Conservation (phyloP, 2,888 invertebrate genomes). For the Sesia apiformis region DNA sequence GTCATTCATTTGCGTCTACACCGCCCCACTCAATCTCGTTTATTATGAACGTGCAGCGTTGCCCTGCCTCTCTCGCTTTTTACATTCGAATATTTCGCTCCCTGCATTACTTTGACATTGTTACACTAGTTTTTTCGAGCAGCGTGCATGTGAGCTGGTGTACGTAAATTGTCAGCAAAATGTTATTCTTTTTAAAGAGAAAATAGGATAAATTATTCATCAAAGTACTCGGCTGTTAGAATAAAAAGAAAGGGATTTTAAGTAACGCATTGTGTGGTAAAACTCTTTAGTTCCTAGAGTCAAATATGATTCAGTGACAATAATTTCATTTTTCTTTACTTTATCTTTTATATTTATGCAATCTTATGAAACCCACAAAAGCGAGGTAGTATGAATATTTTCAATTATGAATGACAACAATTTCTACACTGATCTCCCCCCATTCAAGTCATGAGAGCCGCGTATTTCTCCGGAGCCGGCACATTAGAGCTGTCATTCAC, state of each 20-base stretch:
- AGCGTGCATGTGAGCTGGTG: too few relatives aligned
- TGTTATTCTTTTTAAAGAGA: too few relatives aligned
- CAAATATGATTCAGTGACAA: background rate
- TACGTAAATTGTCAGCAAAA: too few relatives aligned
- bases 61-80: slow-evolving; percentile 45
- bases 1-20: slow-evolving; percentile 66
- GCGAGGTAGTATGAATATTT: background rate
- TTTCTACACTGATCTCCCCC: slow-evolving; percentile 31
- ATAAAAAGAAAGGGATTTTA: too few relatives aligned
- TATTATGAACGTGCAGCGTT: slow-evolving; percentile 61
- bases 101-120: slow-evolving; percentile 47
- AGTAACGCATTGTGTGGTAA: too few relatives aligned
- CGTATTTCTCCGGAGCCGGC: slow-evolving; percentile 29
- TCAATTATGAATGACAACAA: slow-evolving; percentile 26
- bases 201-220: too few relatives aligned
- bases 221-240: too few relatives aligned
- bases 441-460: slow-evolving; percentile 24
- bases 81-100: slow-evolving; percentile 54
- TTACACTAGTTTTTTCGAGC: background rate
- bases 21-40: slow-evolving; percentile 67
- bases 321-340: background rate
- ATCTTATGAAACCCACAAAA: background rate
- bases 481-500: slow-evolving; percentile 29
- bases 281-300: too few relatives aligned
- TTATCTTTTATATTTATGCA: background rate